These are phyloP conservation scores for Oreochromis grahami DNA, from an alignment of 2,797 vertebrate genomes.

Conservation along the genomic window DNA sequence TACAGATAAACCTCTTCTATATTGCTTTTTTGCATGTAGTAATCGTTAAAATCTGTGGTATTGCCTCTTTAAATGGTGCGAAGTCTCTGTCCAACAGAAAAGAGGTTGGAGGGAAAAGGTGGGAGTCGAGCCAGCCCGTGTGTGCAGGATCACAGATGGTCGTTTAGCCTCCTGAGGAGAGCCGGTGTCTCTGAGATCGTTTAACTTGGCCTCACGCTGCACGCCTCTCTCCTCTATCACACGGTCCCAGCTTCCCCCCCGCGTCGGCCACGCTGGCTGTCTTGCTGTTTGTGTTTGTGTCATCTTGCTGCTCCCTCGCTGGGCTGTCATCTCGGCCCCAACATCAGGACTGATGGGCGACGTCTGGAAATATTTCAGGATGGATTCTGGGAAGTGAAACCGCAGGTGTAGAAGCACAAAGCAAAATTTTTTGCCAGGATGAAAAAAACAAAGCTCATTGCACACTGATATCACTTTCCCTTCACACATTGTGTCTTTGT, in stretches of 20 bases:
- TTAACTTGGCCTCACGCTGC: slow-evolving; percentile 66
- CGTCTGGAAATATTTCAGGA: background rate
- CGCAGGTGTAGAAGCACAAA: background rate
- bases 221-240: slow-evolving; percentile 44
- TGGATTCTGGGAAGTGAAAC: background rate
- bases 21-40: background rate
- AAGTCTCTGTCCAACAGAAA: background rate
- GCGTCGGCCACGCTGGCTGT: slow-evolving; percentile 4
- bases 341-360: slow-evolving; percentile 48
- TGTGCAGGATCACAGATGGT: slow-evolving; percentile 76
- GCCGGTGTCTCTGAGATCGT: slow-evolving; percentile 61
- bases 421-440: background rate
- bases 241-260: slow-evolving; percentile 10
- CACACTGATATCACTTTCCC: background rate
- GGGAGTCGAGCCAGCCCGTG: slow-evolving; percentile 55
- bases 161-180: slow-evolving; percentile 78
- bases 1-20: background rate
- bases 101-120: slow-evolving; percentile 14
- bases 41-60: background rate
- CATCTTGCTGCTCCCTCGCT: slow-evolving; percentile 38
- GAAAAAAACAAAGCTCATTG: slow-evolving; percentile 10
- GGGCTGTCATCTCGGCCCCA: slow-evolving; percentile 30
- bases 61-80: background rate
- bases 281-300: slow-evolving; percentile 38
- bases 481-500: background rate